These are phyloP conservation scores for Pogonocichla stellata DNA, from an alignment of 2,113 vertebrate species.

Conservation along the genomic window DNA sequence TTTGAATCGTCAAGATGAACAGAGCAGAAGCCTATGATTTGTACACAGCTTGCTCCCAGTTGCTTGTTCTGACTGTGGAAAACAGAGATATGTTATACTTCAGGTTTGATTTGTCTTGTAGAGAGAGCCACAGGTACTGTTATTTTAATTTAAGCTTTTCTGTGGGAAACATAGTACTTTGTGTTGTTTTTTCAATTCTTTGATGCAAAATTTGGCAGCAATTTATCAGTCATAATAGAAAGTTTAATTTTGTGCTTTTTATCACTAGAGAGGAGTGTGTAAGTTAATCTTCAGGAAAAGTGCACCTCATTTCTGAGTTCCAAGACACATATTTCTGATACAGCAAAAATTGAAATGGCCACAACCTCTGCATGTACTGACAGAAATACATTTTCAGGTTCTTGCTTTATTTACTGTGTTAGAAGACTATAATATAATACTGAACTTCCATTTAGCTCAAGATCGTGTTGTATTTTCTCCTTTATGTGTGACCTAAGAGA, in stretches of 20 bases:
- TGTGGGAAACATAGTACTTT: background rate
- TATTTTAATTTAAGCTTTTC: constrained; percentile 22
- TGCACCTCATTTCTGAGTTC: background rate
- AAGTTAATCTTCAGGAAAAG: background rate
- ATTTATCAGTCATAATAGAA: background rate
- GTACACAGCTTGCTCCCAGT: constrained; percentile 10
- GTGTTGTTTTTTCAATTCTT: background rate
- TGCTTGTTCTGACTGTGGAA: constrained; percentile 61
- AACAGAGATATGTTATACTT: constrained; percentile 57
- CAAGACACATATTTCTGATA: background rate
- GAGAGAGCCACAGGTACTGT: background rate
- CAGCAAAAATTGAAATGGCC: background rate
- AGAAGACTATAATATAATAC: background rate
- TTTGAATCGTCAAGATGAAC: background rate
- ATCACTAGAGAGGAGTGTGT: background rate
- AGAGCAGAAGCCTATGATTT: constrained; percentile 22
- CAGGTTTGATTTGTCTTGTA: background rate
- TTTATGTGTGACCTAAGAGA: background rate
- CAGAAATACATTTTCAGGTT: background rate
- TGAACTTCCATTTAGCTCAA: background rate
- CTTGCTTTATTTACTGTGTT: background rate
- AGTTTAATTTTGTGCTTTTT: background rate
- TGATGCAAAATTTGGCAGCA: background rate
- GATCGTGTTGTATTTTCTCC: background rate
- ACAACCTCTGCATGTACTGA: background rate